Conservation (phyloP, 1,140 invertebrate genomes). For the Nebria ingens region DNA sequence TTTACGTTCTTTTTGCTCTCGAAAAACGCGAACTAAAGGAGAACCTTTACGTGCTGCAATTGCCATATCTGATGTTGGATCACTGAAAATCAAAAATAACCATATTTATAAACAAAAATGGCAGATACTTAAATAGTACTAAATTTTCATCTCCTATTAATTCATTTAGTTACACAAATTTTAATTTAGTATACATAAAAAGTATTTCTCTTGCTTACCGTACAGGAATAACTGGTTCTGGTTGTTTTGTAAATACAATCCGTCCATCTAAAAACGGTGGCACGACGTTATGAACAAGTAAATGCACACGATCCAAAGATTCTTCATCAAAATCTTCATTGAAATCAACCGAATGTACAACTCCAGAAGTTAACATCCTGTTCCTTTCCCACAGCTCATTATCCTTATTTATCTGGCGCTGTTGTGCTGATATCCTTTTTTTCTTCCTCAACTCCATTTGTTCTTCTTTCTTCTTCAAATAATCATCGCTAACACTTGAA, state of each 20-base stretch:
- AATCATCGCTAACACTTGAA: constrained; percentile 77
- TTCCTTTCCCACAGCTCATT: constrained; percentile 99
- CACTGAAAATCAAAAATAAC: constrained; percentile 48
- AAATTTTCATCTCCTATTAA: no score
- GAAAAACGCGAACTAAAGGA: constrained; percentile 73
- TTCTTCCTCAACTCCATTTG: constrained; percentile 82
- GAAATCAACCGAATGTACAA: constrained; percentile 79
- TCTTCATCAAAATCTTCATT: constrained; percentile 94
- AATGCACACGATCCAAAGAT: constrained; percentile 81
- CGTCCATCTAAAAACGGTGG: constrained; percentile 97
- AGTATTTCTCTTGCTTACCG: constrained; percentile 38
- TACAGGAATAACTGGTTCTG: constrained; percentile 89
- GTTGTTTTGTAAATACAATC: constrained; percentile 98
- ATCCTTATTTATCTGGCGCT: constrained; percentile 92
- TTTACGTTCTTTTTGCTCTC: constrained; percentile 92
- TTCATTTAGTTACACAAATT: no score
- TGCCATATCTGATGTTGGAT: constrained; percentile 97
- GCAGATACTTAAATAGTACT: neutral
- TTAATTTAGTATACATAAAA: neutral
- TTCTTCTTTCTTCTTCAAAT: constrained; percentile 83
- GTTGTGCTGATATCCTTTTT: constrained; percentile 86
- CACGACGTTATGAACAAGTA: constrained; percentile 96
- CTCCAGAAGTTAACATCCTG: constrained; percentile 92
- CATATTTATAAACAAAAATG: constrained; percentile 11
- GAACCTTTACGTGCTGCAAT: constrained; percentile 93